A percentile compares a stretch with the other conserved stretches of the same genome.
phyloP scores from a whole-genome alignment of 2,888 invertebrate genomes.

The Leucoma salicis region DNA sequence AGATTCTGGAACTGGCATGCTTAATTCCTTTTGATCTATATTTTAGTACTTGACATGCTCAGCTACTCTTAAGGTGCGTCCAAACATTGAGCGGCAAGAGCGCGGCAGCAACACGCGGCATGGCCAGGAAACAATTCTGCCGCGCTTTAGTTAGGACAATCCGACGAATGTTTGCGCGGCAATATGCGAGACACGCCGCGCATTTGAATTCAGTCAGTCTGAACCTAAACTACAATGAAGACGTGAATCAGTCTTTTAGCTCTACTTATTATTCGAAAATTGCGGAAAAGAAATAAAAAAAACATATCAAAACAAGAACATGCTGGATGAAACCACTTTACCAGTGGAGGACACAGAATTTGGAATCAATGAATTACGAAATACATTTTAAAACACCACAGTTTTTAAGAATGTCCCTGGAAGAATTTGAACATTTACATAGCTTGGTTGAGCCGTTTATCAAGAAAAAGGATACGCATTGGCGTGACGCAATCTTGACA shows the following conservation, averaged over 20 bases:
- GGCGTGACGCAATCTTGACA: conserved; percentile 8
- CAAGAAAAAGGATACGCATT: no score
- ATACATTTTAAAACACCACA: neutral
- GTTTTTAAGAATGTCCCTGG: neutral
- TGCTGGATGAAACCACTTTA: neutral
- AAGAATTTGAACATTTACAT: no score
- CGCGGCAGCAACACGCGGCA: conserved; percentile 6
- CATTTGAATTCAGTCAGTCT: conserved; percentile 6
- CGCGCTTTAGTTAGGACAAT: conserved; percentile 1
- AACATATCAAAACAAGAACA: neutral
- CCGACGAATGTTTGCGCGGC: neutral
- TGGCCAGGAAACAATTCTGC: conserved; percentile 3
- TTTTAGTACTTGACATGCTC: no score
- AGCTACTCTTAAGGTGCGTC: neutral
- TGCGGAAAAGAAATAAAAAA: neutral
- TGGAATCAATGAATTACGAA: no score
- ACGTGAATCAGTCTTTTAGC: conserved; percentile 4
- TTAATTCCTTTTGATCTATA: no score
- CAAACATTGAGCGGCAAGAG: conserved; percentile 4
- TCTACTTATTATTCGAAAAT: conserved; percentile 10
- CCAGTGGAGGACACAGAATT: no score
- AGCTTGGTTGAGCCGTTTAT: no score
- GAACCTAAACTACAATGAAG: conserved; percentile 10
- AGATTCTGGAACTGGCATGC: no score
- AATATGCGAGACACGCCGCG: conserved; percentile 8